phyloP scores from a whole-genome alignment of 2,113 vertebrate species.

The Heterocephalus glaber region DNA sequence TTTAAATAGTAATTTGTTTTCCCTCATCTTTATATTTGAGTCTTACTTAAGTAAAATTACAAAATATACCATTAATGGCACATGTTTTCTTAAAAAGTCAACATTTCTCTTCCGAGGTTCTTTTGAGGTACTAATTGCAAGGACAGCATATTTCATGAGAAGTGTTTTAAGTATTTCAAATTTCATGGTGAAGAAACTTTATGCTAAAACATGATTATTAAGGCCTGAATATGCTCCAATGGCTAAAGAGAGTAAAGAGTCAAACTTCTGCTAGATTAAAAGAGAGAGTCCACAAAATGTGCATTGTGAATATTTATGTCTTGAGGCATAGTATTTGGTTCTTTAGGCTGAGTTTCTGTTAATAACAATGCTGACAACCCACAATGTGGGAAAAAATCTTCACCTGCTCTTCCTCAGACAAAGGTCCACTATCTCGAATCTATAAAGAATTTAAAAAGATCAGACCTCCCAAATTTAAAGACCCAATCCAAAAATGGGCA shows the following conservation, averaged over 20 bases:
- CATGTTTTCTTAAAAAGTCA: background rate
- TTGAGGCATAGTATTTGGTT: constrained; percentile 25
- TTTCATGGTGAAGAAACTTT: background rate
- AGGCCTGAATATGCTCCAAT: background rate
- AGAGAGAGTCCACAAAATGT: background rate
- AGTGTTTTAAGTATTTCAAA: background rate
- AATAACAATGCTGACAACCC: too few relatives aligned
- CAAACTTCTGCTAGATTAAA: background rate
- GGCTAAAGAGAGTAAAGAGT: background rate
- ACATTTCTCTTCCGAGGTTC: background rate
- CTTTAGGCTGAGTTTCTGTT: constrained; percentile 34
- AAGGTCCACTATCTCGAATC: too few relatives aligned
- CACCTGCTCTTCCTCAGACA: too few relatives aligned
- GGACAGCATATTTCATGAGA: background rate
- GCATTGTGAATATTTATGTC: background rate
- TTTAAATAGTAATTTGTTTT: background rate
- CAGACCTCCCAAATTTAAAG: too few relatives aligned
- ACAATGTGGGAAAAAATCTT: too few relatives aligned
- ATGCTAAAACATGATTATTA: constrained; percentile 19
- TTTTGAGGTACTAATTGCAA: constrained; percentile 17
- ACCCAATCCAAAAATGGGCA: too few relatives aligned
- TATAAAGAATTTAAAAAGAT: too few relatives aligned
- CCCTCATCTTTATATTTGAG: background rate
- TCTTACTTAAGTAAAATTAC: constrained; percentile 34
- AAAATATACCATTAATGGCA: background rate